A percentile compares a stretch with the other conserved stretches of the same genome.
Conservation (phyloP, 2,888 invertebrate genomes). For the Graphium colonna region DNA sequence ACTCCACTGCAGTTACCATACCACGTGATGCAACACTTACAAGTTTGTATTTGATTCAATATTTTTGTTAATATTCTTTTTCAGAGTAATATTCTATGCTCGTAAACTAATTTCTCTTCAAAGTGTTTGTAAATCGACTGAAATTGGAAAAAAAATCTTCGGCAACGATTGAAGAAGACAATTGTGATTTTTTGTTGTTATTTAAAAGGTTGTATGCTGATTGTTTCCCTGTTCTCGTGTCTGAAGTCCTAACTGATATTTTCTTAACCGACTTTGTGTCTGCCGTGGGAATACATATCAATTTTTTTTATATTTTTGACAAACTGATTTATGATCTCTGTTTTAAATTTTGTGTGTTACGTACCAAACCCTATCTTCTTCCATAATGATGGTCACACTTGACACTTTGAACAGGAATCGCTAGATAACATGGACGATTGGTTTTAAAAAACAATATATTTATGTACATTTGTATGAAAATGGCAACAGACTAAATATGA, state of each 20-base stretch:
- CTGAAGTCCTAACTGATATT: constrained; percentile 30
- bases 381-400: constrained; percentile 50
- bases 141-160: no score
- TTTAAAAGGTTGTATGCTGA: neutral
- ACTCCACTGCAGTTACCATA: no score
- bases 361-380: constrained; percentile 31
- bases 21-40: no score
- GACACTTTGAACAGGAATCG: constrained; percentile 26
- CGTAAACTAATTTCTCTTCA: no score
- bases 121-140: no score
- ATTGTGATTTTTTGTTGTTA: no score
- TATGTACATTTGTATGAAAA: neutral
- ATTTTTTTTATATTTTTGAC: constrained; percentile 56
- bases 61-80: no score
- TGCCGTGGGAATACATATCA: constrained; percentile 63
- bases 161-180: no score
- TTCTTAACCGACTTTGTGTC: constrained; percentile 37
- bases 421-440: neutral
- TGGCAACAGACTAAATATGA: neutral
- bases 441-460: neutral
- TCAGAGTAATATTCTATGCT: no score
- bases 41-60: no score
- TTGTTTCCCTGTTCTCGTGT: neutral
- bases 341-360: constrained; percentile 35
- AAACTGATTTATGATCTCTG: constrained; percentile 57